Evolutionary conservation across 2,113 vertebrate genomes (phyloP).

Genomic region (Panthera leo): DNA sequence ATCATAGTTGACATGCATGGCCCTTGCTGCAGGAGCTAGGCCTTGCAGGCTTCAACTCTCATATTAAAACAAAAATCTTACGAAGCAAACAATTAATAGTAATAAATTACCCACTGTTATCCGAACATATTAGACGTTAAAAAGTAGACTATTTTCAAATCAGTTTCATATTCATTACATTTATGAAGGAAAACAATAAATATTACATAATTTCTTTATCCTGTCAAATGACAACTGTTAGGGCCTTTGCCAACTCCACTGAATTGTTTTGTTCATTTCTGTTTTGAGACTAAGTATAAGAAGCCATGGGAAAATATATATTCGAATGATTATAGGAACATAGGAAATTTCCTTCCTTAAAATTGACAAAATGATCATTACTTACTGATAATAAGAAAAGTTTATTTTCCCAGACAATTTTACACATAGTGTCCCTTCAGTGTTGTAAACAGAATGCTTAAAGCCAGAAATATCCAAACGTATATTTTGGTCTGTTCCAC

Average conservation of each 20-base stretch:
- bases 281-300: not conserved
- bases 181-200: slow-evolving; percentile 7
- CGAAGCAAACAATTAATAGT: not conserved
- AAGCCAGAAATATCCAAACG: not conserved
- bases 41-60: not conserved
- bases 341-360: not conserved
- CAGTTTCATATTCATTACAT: not conserved
- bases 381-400: not conserved
- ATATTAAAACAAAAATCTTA: not conserved
- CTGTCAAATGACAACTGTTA: not conserved
- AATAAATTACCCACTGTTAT: not conserved
- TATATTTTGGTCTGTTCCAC: not conserved
- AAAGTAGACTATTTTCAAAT: not conserved
- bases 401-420: slow-evolving; percentile 18
- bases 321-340: slow-evolving; percentile 15
- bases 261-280: not conserved
- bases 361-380: not conserved
- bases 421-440: not conserved
- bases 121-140: not conserved
- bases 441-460: not conserved
- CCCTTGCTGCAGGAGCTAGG: not conserved
- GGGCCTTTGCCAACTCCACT: not conserved
- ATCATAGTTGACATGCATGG: not conserved
- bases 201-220: not conserved
- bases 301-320: not conserved